A percentile compares a stretch with the other conserved stretches of the same genome.
Conservation (phyloP, 2,888 invertebrate species). For the Laothoe populi region DNA sequence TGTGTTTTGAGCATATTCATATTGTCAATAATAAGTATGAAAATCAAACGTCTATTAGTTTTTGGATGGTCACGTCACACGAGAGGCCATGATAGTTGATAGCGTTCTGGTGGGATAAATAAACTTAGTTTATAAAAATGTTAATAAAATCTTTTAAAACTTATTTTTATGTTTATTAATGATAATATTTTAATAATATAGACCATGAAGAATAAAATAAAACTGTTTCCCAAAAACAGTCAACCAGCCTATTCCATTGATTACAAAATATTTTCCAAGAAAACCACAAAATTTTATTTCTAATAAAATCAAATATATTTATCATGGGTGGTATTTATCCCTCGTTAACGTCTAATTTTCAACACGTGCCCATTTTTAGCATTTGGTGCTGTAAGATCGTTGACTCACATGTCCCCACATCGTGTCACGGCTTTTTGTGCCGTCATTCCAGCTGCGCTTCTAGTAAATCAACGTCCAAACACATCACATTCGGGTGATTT, state of each 20-base stretch:
- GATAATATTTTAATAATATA: too few species aligned
- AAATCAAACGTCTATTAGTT: too few species aligned
- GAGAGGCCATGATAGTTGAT: too few species aligned
- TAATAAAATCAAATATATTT: not conserved
- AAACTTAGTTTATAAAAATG: too few species aligned
- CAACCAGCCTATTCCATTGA: too few species aligned
- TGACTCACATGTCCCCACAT: conserved; percentile 15
- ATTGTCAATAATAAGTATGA: not conserved
- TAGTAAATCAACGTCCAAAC: conserved; percentile 21
- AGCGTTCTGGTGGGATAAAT: too few species aligned
- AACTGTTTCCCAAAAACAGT: too few species aligned
- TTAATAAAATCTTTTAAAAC: too few species aligned
- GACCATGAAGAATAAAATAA: too few species aligned
- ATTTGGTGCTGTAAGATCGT: conserved; percentile 5
- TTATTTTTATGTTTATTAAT: too few species aligned
- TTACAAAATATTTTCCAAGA: not conserved
- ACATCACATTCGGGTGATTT: conserved; percentile 12
- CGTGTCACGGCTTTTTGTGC: conserved; percentile 18
- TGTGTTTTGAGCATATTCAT: not conserved
- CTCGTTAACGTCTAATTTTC: conserved; percentile 19
- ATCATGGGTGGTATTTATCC: not conserved
- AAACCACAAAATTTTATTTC: not conserved
- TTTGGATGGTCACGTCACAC: too few species aligned
- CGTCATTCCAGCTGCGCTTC: conserved; percentile 14
- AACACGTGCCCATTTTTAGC: conserved; percentile 21